phyloP scores from a whole-genome alignment of 2,888 invertebrate species.

The Odontomyia ornata region DNA sequence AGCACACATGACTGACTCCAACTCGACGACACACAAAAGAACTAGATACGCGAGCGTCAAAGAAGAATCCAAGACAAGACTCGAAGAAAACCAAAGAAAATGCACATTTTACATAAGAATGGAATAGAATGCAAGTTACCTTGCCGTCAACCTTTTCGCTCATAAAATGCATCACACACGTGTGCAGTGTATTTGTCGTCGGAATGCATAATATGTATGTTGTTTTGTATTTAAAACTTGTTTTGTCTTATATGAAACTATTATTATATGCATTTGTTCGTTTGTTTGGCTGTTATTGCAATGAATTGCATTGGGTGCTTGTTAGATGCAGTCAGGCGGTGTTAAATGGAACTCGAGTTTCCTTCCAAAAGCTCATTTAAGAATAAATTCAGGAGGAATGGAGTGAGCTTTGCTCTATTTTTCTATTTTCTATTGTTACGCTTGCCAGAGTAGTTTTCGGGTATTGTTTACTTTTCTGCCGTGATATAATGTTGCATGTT shows the following conservation, averaged over 20 bases:
- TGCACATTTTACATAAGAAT: not conserved
- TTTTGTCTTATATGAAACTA: not conserved
- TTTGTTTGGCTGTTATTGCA: conserved; percentile 7
- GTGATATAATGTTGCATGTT: not conserved
- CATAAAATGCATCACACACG: not conserved
- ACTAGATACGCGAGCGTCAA: not conserved
- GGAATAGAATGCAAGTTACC: not conserved
- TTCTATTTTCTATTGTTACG: too few relatives aligned
- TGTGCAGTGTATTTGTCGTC: not conserved
- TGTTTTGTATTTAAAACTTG: conserved; percentile 4
- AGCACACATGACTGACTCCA: not conserved
- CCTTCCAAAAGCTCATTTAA: not conserved
- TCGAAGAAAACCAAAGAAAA: not conserved
- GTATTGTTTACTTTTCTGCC: not conserved
- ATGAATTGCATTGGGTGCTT: conserved; percentile 16
- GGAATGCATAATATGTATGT: not conserved
- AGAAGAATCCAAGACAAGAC: not conserved
- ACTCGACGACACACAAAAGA: not conserved
- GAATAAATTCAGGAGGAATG: not conserved
- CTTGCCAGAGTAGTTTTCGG: not conserved
- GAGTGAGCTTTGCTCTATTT: not conserved
- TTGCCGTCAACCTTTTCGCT: conserved; percentile 11
- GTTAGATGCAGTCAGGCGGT: not conserved
- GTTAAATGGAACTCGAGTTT: not conserved
- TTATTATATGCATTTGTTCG: not conserved